A percentile compares a stretch with the other conserved stretches of the same genome.
Evolutionary conservation across 1,140 invertebrate species (phyloP).

Genomic region (Cylas formicarius): DNA sequence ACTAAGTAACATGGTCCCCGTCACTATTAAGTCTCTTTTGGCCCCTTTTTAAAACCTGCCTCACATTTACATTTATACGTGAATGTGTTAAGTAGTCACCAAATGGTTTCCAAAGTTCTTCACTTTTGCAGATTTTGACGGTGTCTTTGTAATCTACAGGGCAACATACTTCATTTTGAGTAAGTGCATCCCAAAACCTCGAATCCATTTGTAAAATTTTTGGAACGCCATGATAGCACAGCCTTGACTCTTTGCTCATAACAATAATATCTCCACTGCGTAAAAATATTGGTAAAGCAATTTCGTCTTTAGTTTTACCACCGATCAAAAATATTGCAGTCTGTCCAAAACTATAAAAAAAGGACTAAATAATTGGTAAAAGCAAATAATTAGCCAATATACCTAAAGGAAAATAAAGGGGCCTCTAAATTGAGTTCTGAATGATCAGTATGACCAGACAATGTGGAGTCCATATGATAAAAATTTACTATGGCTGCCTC

Average conservation of each 20-base stretch:
- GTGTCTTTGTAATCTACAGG: conserved; percentile 25
- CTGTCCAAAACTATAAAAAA: conserved; percentile 70
- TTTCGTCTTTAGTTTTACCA: conserved; percentile 54
- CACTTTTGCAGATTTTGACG: conserved; percentile 35
- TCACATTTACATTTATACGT: conserved; percentile 70
- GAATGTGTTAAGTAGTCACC: conserved; percentile 50
- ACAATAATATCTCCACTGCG: conserved; percentile 74
- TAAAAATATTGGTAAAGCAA: conserved; percentile 61
- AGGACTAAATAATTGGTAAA: conserved; percentile 13
- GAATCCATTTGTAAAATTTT: conserved; percentile 53
- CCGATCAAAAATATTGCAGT: conserved; percentile 81
- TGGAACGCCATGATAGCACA: conserved; percentile 79
- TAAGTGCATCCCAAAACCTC: conserved; percentile 45
- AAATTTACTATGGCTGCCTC: conserved; percentile 93
- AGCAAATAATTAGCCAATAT: conserved; percentile 14
- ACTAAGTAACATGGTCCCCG: conserved; percentile 3
- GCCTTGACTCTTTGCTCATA: conserved; percentile 69
- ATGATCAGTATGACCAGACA: conserved; percentile 86
- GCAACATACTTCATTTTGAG: background rate
- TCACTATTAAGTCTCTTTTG: conserved; percentile 16
- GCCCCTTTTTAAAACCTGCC: conserved; percentile 57
- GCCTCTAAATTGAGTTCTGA: conserved; percentile 79
- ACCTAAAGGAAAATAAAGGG: conserved; percentile 83
- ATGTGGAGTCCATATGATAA: conserved; percentile 83
- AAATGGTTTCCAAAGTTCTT: conserved; percentile 49